phyloP scores from a whole-genome alignment of 2,888 invertebrate species.

The Urechis unicinctus region DNA sequence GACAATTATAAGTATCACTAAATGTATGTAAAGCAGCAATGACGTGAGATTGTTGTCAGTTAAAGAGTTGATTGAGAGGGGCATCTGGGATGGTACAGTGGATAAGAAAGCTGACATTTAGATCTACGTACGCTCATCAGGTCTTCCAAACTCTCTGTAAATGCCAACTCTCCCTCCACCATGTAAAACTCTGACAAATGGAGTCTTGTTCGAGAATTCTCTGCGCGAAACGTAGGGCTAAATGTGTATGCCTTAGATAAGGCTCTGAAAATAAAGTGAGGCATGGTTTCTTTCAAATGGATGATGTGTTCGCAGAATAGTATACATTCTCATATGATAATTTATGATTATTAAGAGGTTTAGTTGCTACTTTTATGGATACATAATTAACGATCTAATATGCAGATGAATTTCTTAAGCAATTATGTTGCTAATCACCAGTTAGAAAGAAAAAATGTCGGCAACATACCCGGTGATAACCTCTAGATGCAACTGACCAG shows the following conservation, averaged over 20 bases:
- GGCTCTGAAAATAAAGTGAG: slow-evolving; percentile 54
- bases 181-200: slow-evolving; percentile 97
- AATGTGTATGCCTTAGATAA: slow-evolving; percentile 84
- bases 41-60: too few species aligned
- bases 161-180: slow-evolving; percentile 88
- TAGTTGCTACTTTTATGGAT: too few species aligned
- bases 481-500: slow-evolving; percentile 93
- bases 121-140: slow-evolving; percentile 43
- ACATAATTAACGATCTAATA: too few species aligned
- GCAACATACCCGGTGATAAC: slow-evolving; percentile 60
- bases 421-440: too few species aligned
- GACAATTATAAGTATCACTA: too few species aligned
- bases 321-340: neutral
- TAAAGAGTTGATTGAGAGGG: too few species aligned
- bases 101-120: neutral
- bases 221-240: slow-evolving; percentile 90
- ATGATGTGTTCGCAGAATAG: neutral
- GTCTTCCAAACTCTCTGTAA: slow-evolving; percentile 56
- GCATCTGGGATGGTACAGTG: too few species aligned
- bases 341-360: too few species aligned
- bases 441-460: too few species aligned
- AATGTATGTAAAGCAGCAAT: too few species aligned
- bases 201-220: slow-evolving; percentile 72
- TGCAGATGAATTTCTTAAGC: neutral
- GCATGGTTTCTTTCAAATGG: neutral